A percentile compares a stretch with the other conserved stretches of the same genome.
Conservation (phyloP, 2,113 vertebrate genomes). For the Cynoglossus semilaevis region DNA sequence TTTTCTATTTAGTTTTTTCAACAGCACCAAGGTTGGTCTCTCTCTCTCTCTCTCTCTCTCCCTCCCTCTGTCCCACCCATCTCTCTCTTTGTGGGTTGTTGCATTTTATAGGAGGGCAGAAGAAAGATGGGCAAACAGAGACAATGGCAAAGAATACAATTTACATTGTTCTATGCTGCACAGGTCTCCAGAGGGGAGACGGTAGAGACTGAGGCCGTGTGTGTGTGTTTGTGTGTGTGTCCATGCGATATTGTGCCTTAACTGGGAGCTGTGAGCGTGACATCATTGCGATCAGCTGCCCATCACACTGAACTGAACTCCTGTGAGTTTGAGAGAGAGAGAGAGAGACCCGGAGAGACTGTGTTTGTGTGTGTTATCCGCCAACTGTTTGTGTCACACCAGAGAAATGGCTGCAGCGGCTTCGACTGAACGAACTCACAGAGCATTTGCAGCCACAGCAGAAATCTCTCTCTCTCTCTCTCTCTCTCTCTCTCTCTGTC, state of each 20-base stretch:
- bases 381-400: slow-evolving; percentile 16
- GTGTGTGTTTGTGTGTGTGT: slow-evolving; percentile 27
- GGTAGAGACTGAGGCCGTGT: slow-evolving; percentile 37
- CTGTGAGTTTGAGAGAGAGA: background rate
- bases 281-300: slow-evolving; percentile 20
- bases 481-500: too few species aligned
- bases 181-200: slow-evolving; percentile 42
- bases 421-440: slow-evolving; percentile 5
- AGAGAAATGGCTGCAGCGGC: background rate
- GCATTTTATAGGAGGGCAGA: slow-evolving; percentile 18
- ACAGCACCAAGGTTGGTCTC: slow-evolving; percentile 23
- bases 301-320: background rate
- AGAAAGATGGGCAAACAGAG: slow-evolving; percentile 73
- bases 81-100: slow-evolving; percentile 13
- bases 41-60: too few species aligned
- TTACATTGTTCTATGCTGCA: slow-evolving; percentile 64
- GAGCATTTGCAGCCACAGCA: slow-evolving; percentile 11
- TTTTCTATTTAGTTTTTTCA: slow-evolving; percentile 44
- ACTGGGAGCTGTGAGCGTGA: slow-evolving; percentile 7
- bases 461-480: slow-evolving; percentile 4
- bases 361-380: background rate
- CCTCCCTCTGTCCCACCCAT: too few species aligned
- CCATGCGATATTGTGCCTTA: background rate
- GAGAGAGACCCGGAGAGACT: background rate
- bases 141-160: slow-evolving; percentile 72